These are phyloP conservation scores for Chloromyia formosa DNA, from an alignment of 2,888 invertebrate species.

Conservation along the genomic window DNA sequence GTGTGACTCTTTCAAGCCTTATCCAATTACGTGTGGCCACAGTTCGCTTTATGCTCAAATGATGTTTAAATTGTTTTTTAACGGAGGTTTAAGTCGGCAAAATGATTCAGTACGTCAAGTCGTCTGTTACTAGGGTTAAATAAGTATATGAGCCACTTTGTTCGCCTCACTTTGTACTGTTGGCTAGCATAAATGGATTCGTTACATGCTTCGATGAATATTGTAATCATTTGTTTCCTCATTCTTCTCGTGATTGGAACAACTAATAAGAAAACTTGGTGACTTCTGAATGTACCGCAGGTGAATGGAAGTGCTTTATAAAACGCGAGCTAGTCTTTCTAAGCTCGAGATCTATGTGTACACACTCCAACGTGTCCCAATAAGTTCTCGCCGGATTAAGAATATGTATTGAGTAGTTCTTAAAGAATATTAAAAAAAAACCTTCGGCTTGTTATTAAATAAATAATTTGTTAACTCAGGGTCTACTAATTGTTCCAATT, in stretches of 20 bases:
- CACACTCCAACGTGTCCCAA: too few species aligned
- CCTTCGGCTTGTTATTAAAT: too few species aligned
- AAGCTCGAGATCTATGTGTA: too few species aligned
- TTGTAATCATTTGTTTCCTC: conserved; percentile 19
- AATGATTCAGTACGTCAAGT: not conserved
- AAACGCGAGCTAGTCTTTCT: too few species aligned
- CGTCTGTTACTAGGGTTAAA: conserved; percentile 9
- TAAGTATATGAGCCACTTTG: conserved; percentile 2
- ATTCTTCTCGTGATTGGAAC: not conserved
- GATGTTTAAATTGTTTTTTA: conserved; percentile 24
- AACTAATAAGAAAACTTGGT: not conserved
- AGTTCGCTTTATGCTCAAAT: conserved; percentile 26
- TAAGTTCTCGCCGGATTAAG: too few species aligned
- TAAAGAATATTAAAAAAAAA: too few species aligned
- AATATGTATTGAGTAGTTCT: too few species aligned
- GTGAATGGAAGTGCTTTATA: too few species aligned
- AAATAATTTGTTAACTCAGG: too few species aligned
- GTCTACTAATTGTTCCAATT: too few species aligned
- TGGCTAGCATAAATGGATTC: conserved; percentile 6
- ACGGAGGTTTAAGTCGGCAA: conserved; percentile 4
- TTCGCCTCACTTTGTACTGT: not conserved
- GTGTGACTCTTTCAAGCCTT: not conserved
- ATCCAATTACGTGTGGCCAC: conserved; percentile 21
- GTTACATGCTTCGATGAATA: conserved; percentile 10
- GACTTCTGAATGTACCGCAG: too few species aligned